Evolutionary conservation across 2,888 invertebrate genomes (phyloP).

Genomic region (Chloroclysta siterata): DNA sequence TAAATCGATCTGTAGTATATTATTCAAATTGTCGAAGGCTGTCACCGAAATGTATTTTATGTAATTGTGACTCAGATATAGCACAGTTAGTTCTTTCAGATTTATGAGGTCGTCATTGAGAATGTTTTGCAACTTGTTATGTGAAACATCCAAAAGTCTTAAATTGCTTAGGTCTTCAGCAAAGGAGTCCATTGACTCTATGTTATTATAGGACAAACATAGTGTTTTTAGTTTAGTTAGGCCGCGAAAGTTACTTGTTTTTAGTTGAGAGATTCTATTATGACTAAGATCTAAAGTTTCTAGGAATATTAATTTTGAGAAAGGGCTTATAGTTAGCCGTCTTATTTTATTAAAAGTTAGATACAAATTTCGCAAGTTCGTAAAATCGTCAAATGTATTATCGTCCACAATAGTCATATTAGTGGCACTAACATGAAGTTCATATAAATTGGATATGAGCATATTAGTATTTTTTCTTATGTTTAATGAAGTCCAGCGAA

Average conservation of each 20-base stretch:
- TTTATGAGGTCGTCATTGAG: constrained; percentile 91
- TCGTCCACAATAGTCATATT: constrained; percentile 83
- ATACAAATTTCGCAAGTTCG: constrained; percentile 90
- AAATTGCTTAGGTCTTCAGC: constrained; percentile 90
- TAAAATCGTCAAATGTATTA: constrained; percentile 90
- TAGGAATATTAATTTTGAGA: constrained; percentile 89
- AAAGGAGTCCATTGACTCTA: constrained; percentile 93
- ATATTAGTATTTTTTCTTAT: constrained; percentile 63
- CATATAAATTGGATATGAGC: constrained; percentile 70
- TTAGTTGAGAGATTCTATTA: constrained; percentile 92
- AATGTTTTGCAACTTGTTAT: constrained; percentile 92
- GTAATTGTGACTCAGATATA: constrained; percentile 92
- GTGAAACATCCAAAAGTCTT: constrained; percentile 92
- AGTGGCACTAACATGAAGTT: constrained; percentile 74
- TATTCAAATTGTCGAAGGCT: constrained; percentile 91
- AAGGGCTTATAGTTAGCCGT: constrained; percentile 93
- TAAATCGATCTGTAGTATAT: constrained; percentile 91
- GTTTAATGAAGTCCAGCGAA: constrained; percentile 63
- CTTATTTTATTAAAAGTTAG: constrained; percentile 91
- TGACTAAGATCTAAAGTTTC: constrained; percentile 92
- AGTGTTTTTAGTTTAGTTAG: constrained; percentile 89
- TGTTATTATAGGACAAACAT: constrained; percentile 93
- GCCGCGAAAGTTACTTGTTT: constrained; percentile 93
- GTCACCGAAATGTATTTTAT: constrained; percentile 92
- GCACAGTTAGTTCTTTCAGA: constrained; percentile 90